Conservation (phyloP, 2,797 vertebrate species). For the Emydoidea blandingii region DNA sequence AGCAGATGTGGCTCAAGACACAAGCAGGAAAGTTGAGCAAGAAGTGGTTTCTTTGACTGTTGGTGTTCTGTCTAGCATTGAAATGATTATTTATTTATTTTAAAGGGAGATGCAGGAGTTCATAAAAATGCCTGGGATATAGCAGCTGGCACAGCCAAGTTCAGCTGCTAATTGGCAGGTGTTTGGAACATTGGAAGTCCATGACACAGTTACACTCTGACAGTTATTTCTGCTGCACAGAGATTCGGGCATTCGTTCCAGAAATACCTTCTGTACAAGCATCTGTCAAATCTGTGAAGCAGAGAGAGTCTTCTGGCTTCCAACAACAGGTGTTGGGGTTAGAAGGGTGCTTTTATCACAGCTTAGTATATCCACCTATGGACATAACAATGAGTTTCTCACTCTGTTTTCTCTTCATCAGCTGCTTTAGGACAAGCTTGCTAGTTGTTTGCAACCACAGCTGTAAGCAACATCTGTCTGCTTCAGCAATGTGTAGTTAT, state of each 20-base stretch:
- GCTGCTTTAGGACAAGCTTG: not conserved
- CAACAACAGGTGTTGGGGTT: not conserved
- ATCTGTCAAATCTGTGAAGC: not conserved
- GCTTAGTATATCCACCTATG: not conserved
- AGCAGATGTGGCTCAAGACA: not conserved
- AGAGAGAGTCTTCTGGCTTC: not conserved
- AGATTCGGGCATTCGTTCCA: not conserved
- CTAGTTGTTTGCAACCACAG: not conserved
- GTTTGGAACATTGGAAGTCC: not conserved
- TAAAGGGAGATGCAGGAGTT: not conserved
- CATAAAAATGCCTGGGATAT: not conserved
- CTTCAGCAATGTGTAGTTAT: not conserved
- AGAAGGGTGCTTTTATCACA: not conserved
- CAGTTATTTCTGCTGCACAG: not conserved
- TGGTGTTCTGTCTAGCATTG: not conserved
- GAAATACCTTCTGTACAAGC: not conserved
- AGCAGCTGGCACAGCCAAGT: not conserved
- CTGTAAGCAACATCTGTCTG: not conserved
- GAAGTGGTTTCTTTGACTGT: not conserved
- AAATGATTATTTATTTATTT: not conserved
- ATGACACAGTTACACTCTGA: not conserved
- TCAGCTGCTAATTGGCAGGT: not conserved
- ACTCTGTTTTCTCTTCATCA: not conserved
- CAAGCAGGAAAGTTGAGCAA: not conserved
- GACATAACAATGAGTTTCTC: not conserved